Evolutionary conservation across 2,888 invertebrate genomes (phyloP).

Genomic region (Aradus depressus): DNA sequence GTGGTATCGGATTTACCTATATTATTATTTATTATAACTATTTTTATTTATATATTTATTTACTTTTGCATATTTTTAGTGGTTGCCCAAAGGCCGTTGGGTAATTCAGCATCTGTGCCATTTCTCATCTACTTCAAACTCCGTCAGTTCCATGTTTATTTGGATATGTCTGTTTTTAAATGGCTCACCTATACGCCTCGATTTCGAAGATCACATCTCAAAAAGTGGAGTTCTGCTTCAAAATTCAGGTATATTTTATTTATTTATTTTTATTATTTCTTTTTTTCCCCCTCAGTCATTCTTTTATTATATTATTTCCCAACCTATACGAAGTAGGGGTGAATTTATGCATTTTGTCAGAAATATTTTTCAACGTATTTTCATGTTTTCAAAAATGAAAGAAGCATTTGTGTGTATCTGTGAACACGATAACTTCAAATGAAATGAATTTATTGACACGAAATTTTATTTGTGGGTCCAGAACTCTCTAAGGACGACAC

Average conservation of each 20-base stretch:
- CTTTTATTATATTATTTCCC: no score
- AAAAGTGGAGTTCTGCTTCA: not conserved
- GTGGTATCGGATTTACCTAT: not conserved
- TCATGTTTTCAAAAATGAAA: no score
- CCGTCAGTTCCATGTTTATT: constrained; percentile 26
- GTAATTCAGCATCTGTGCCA: constrained; percentile 20
- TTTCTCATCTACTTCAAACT: constrained; percentile 27
- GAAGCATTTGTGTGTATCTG: no score
- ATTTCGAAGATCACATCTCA: not conserved
- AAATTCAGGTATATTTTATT: not conserved
- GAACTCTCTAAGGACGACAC: no score
- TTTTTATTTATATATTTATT: not conserved
- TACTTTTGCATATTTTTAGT: constrained; percentile 8
- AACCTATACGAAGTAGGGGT: no score
- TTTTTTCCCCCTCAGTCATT: no score
- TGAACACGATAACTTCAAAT: no score
- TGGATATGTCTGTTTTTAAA: constrained; percentile 28
- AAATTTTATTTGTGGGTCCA: no score
- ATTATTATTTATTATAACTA: not conserved
- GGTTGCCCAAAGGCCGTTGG: constrained; percentile 24
- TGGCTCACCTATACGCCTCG: constrained; percentile 29
- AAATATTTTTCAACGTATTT: no score
- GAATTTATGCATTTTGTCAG: no score
- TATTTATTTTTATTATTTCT: no score
- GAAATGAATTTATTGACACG: no score